These are phyloP conservation scores for Seira sanloemensis DNA, from an alignment of 2,888 invertebrate genomes.

Conservation along the genomic window DNA sequence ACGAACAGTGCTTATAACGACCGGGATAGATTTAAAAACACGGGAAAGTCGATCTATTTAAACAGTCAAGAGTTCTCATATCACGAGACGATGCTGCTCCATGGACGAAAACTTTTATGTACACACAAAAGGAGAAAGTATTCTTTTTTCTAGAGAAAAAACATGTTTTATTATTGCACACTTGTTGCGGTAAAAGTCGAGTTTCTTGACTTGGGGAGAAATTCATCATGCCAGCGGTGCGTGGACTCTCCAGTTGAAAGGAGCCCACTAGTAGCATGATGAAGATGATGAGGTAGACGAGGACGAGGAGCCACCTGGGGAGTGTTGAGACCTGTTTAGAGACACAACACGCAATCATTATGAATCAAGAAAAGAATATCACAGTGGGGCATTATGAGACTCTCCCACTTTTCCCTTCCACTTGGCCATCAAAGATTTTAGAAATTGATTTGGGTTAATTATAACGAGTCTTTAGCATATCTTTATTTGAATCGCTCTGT, in stretches of 20 bases:
- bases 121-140: not conserved
- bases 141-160: not conserved
- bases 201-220: not conserved
- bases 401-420: not conserved
- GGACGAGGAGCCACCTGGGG: conserved; percentile 64
- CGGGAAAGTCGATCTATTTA: not conserved
- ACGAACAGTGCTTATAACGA: not conserved
- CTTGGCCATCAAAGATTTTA: not conserved
- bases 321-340: conserved; percentile 67
- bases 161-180: conserved; percentile 4
- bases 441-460: not conserved
- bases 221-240: not conserved
- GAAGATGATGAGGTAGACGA: conserved; percentile 63
- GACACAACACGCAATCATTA: conserved; percentile 21
- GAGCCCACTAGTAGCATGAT: conserved; percentile 19
- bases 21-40: not conserved
- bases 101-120: not conserved
- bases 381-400: conserved; percentile 6
- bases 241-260: not conserved
- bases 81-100: not conserved
- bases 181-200: not conserved
- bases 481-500: not conserved
- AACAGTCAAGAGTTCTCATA: not conserved
- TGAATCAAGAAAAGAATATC: conserved; percentile 29
- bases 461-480: too few relatives aligned